A percentile compares a stretch with the other conserved stretches of the same genome.
phyloP scores from a whole-genome alignment of 2,888 invertebrate genomes.

The Oxystoma pomonae region DNA sequence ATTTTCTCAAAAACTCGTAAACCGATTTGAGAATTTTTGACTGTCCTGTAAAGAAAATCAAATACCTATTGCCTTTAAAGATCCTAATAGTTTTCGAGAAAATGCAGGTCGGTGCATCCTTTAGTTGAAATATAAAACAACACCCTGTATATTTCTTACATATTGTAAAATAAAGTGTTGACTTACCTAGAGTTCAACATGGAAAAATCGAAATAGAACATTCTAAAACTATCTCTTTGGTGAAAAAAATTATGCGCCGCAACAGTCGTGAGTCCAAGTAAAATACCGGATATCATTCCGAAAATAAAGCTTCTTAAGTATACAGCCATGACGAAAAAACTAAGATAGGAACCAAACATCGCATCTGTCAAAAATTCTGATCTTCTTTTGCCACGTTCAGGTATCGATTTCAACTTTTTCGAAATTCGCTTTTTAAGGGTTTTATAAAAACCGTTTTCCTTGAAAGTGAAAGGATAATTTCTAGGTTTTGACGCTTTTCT shows the following conservation, averaged over 20 bases:
- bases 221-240: constrained; percentile 69
- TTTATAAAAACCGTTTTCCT: constrained; percentile 69
- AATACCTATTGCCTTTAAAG: too few species aligned
- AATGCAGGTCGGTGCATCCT: too few species aligned
- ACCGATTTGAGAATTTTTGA: too few species aligned
- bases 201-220: constrained; percentile 71
- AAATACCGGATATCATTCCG: constrained; percentile 53
- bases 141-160: too few species aligned
- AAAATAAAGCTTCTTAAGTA: constrained; percentile 43
- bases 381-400: constrained; percentile 39
- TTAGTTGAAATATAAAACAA: too few species aligned
- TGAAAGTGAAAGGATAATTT: constrained; percentile 69
- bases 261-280: constrained; percentile 57
- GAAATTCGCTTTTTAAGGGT: constrained; percentile 62
- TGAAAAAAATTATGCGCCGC: constrained; percentile 77
- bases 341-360: constrained; percentile 40
- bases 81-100: too few species aligned
- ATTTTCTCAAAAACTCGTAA: too few species aligned
- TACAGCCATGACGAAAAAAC: constrained; percentile 35
- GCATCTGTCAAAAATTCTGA: constrained; percentile 47
- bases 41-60: too few species aligned
- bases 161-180: neutral
- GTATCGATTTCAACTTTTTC: constrained; percentile 50
- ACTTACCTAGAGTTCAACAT: constrained; percentile 60
- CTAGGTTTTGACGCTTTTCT: constrained; percentile 59